Evolutionary conservation across 2,888 invertebrate genomes (phyloP).

Genomic region (Conchocele bisecta): DNA sequence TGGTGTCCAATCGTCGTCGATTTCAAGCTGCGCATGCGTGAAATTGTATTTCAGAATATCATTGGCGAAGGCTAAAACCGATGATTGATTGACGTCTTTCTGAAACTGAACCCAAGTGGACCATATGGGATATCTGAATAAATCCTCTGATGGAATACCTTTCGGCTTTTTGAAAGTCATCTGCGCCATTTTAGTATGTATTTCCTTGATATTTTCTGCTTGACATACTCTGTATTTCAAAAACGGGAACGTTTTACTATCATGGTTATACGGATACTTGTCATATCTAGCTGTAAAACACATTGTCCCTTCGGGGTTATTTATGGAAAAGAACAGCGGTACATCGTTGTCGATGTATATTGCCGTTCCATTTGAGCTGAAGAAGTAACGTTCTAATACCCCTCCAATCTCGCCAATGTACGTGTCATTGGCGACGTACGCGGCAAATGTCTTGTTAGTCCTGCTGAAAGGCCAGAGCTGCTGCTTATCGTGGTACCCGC

Average conservation of each 20-base stretch:
- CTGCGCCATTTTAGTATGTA: constrained; percentile 84
- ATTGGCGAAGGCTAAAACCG: constrained; percentile 66
- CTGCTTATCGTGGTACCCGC: constrained; percentile 91
- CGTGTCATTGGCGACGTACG: constrained; percentile 74
- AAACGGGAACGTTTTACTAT: constrained; percentile 36
- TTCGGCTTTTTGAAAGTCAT: constrained; percentile 85
- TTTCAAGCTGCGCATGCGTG: constrained; percentile 85
- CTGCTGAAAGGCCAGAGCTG: constrained; percentile 92
- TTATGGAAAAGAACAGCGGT: constrained; percentile 91
- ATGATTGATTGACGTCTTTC: constrained; percentile 86
- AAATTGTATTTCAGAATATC: constrained; percentile 64
- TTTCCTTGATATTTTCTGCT: constrained; percentile 56
- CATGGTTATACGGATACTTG: constrained; percentile 68
- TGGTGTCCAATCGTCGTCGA: constrained; percentile 92
- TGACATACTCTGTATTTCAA: constrained; percentile 70
- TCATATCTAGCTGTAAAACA: constrained; percentile 67
- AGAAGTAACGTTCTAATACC: constrained; percentile 84
- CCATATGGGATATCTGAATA: constrained; percentile 93
- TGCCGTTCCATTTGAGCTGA: constrained; percentile 89
- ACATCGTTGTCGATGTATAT: constrained; percentile 87
- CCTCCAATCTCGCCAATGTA: constrained; percentile 76
- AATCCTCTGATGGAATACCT: constrained; percentile 87
- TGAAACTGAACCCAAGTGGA: constrained; percentile 93
- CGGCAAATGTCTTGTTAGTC: constrained; percentile 64
- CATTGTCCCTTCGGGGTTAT: constrained; percentile 84